Evolutionary conservation across 2,113 vertebrate species (phyloP).

Genomic region (Strix uralensis): DNA sequence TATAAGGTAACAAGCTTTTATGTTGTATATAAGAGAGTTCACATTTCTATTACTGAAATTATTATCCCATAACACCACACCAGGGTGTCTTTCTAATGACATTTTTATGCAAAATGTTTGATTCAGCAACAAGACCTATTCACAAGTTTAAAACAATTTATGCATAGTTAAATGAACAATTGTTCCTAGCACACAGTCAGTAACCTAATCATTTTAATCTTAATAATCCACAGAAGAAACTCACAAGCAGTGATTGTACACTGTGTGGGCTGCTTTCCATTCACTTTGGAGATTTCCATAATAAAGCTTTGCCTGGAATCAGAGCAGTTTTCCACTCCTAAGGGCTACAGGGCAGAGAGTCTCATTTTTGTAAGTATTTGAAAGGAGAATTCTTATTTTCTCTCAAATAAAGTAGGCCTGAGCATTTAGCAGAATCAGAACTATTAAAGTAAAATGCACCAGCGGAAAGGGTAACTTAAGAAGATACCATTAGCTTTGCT

Average conservation of each 20-base stretch:
- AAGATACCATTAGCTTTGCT: background rate
- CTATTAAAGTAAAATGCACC: background rate
- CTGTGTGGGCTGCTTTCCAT: background rate
- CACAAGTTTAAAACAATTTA: slow-evolving; percentile 5
- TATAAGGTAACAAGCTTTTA: background rate
- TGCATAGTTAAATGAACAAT: slow-evolving; percentile 18
- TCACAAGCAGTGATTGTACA: background rate
- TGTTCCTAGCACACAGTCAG: background rate
- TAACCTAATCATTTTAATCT: slow-evolving; percentile 34
- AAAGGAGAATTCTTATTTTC: background rate
- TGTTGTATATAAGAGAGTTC: background rate
- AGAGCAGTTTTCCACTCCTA: background rate
- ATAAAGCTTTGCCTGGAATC: background rate
- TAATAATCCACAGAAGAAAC: slow-evolving; percentile 9
- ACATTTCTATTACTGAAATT: slow-evolving; percentile 21
- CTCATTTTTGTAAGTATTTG: background rate
- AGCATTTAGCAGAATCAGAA: background rate
- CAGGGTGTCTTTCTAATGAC: slow-evolving; percentile 15
- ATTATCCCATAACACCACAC: background rate
- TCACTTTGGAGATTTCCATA: slow-evolving; percentile 33
- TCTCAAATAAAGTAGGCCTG: background rate
- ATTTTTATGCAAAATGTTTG: slow-evolving; percentile 48
- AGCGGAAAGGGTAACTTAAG: background rate
- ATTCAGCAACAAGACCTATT: slow-evolving; percentile 26
- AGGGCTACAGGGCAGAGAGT: background rate